Conservation (phyloP, 2,888 invertebrate species). For the Frankliniella intonsa region DNA sequence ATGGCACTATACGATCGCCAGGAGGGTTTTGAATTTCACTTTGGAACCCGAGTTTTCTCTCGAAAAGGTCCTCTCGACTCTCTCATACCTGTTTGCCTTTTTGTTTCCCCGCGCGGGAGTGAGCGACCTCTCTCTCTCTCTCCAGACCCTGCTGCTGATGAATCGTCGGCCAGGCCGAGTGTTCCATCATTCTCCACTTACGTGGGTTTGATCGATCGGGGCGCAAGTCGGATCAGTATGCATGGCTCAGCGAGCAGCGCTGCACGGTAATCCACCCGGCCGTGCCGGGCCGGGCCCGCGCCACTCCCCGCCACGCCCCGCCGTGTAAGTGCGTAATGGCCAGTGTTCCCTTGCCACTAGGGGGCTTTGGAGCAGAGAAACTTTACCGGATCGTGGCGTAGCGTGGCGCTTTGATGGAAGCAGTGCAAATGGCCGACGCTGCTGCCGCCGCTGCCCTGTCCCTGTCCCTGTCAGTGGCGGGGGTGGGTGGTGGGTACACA, state of each 20-base stretch:
- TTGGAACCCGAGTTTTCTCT: too few relatives aligned
- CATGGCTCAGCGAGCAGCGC: background rate
- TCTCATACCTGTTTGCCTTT: too few relatives aligned
- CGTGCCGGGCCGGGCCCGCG: background rate
- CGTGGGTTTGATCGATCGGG: background rate
- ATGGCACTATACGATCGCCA: too few relatives aligned
- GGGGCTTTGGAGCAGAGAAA: background rate
- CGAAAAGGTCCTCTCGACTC: too few relatives aligned
- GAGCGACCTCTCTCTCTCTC: background rate
- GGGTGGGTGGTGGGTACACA: too few relatives aligned
- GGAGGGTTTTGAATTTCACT: too few relatives aligned
- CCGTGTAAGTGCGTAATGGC: conserved; percentile 13
- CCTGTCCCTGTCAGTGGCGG: too few relatives aligned
- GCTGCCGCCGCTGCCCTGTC: too few relatives aligned
- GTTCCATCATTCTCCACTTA: conserved; percentile 16
- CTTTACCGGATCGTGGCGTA: background rate
- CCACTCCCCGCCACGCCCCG: background rate
- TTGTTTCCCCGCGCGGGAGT: too few relatives aligned
- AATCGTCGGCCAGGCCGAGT: background rate
- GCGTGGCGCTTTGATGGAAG: background rate
- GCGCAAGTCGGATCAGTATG: background rate
- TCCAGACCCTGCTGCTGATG: background rate
- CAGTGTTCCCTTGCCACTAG: background rate
- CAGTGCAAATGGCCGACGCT: too few relatives aligned
- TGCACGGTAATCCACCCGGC: background rate